Base-by-base conservation (phyloP, 2,888 invertebrate genomes). In the Eurytoma californica region DNA sequence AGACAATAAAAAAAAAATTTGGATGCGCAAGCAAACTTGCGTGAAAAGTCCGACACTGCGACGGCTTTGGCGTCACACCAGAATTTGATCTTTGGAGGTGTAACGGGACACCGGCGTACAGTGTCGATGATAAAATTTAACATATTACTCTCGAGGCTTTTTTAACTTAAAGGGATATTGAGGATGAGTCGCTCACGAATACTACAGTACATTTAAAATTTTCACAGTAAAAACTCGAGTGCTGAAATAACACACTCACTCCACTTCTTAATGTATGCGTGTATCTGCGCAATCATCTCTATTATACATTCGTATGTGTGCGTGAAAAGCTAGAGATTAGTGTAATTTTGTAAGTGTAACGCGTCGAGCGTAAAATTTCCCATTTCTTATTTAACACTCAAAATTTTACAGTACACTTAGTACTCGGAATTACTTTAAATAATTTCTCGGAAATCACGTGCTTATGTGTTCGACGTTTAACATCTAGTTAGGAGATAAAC, bases 361-460 rank as follows among this genome's bases (percentile, higher is more conserved):
- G n/a, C n/a, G n/a, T n/a, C n/a, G n/a, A n/a, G n/a, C n/a, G n/a
- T n/a, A n/a, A n/a, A n/a, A n/a, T n/a, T n/a, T n/a, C n/a, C n/a
- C n/a, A n/a, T n/a, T n/a, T n/a, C n/a, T n/a, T n/a, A n/a, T 39
- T 39, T 39, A 4, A 7, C 7, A 39, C 7, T 39, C 39, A 7
- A 4, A 7, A 4, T 39, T 39, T 39, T 39, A 65, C 68, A 67
- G 63, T 61, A 30, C 60, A 60, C 70, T 75, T 70, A 75, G 60
- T 66, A 67, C 70, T 70, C 69, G 57, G 67, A 77, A 73, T 73
- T 68, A 65, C 72, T 72, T 70, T 77, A 73, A 79, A 82, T 82
- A 80, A 82, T 81, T 77, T 74, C 57, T 72, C 60, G 75, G 80
- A 82, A 82, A 80, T 82, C 80, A 81, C 57, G 66, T 74, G 57